Evolutionary conservation across 1,140 invertebrate species (phyloP), one percentile per base, ranked within the genome.

Genomic region (Neodiprion pinetum): DNA sequence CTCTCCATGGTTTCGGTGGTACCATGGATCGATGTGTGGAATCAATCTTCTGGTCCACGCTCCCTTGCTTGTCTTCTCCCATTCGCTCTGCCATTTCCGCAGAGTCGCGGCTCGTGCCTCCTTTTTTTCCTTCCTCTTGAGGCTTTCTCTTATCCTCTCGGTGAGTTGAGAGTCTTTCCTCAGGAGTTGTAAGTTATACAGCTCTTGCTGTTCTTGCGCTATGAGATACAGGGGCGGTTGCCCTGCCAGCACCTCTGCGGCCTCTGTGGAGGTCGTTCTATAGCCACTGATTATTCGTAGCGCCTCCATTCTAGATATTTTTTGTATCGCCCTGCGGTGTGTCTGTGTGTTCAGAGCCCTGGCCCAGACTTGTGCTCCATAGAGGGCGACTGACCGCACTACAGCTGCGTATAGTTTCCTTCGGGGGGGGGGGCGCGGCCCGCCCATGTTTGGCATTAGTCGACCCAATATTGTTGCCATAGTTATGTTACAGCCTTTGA

Each of bases 1-100:
- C 17, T 17, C 17, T 10, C 77, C 72, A 71, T 78, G 73, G 14
- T 72, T 73, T 40, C 75, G 72, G 14, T 78, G 67, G 1, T 75
- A 49, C 80, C 78, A 81, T 10, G 2, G 28, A 17, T 71, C 75
- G 11, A 81, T 61, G 23, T 78, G 53, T 11, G 73, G 73, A 9
- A 81, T 80, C 7, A 79, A 49, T 14, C 50, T 48, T 12, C 50
- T 47, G 11, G 79, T 81, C 74, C 79, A 80, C 17, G 73, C 74
- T 3, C 68, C 66, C 48, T 23, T 72, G 67, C 48, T 72, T 17
- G 11, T 66, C 23, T 21, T 50, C 4, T 17, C 17, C 17, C 17
- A 17, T 17, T 17, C 17, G 17, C 17, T 17, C 17, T 17, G 17
- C 17, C 17, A 17, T 17, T 17, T 17, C 17, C 17, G 17, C 17